phyloP scores from a whole-genome alignment of 1,140 invertebrate species.

The Sipha flava region DNA sequence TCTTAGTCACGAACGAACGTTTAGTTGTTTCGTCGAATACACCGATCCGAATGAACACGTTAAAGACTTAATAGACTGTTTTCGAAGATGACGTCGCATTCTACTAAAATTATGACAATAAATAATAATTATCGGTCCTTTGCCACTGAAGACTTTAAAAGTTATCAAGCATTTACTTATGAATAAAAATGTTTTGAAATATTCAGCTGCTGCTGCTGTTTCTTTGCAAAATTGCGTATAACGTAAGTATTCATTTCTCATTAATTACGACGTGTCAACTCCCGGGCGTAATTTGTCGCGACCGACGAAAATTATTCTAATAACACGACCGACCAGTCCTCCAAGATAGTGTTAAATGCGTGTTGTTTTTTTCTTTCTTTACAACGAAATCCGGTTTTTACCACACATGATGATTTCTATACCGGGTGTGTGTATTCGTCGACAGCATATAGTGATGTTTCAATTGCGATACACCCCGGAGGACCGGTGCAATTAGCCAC shows the following conservation, averaged over 20 bases:
- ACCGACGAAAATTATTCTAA: not conserved
- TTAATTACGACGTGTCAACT: not conserved
- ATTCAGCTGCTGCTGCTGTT: too few species aligned
- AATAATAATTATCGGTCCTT: too few species aligned
- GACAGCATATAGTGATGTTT: slow-evolving; percentile 17
- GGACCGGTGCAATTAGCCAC: slow-evolving; percentile 29
- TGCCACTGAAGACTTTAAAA: too few species aligned
- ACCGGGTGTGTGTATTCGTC: not conserved
- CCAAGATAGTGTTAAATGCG: not conserved
- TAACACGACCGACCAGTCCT: not conserved
- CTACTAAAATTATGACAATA: not conserved
- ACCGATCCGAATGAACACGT: too few species aligned
- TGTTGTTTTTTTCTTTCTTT: not conserved
- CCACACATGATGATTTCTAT: slow-evolving; percentile 28
- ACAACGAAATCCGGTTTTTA: slow-evolving; percentile 7
- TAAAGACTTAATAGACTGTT: too few species aligned
- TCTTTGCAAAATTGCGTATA: too few species aligned
- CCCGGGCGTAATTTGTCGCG: not conserved
- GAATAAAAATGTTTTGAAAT: too few species aligned
- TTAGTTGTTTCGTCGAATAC: too few species aligned
- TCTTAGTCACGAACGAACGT: too few species aligned
- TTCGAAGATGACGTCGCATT: not conserved
- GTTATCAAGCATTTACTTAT: too few species aligned
- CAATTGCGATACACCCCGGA: slow-evolving; percentile 12
- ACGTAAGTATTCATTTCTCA: too few species aligned